These are phyloP conservation scores for Fistularia commersonii DNA, from an alignment of 2,797 vertebrate species.

Conservation along the genomic window DNA sequence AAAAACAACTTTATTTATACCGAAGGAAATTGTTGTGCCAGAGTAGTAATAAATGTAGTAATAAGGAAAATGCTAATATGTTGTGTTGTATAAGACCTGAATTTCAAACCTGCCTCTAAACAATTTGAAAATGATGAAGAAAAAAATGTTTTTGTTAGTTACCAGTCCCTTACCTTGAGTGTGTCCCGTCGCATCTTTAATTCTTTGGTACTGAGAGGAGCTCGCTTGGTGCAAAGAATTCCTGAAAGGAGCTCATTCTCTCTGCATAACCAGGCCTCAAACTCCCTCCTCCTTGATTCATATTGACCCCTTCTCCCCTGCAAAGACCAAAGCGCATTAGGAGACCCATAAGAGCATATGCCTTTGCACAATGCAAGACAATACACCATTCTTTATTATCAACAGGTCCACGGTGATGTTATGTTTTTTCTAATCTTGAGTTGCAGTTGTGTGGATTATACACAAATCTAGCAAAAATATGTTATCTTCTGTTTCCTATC, in stretches of 20 bases:
- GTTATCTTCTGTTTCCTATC: no score
- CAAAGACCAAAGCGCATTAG: background rate
- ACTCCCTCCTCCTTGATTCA: constrained; percentile 61
- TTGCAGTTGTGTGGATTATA: no score
- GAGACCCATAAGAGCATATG: background rate
- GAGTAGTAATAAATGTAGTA: no score
- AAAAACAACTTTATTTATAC: no score
- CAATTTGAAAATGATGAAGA: background rate
- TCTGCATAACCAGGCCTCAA: constrained; percentile 81
- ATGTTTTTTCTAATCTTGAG: background rate
- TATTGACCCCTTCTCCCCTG: constrained; percentile 44
- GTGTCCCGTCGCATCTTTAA: constrained; percentile 53
- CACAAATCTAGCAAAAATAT: no score
- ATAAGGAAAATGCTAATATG: no score
- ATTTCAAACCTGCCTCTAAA: background rate
- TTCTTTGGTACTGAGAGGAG: constrained; percentile 51
- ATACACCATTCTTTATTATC: no score
- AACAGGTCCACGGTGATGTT: no score
- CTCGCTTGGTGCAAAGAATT: constrained; percentile 47
- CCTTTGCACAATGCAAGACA: no score
- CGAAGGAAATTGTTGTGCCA: no score
- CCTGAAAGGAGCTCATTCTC: constrained; percentile 76
- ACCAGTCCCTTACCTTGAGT: constrained; percentile 76
- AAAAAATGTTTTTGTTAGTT: background rate
- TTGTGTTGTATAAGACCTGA: no score